These are phyloP conservation scores for Podilymbus podiceps DNA, from an alignment of 2,113 vertebrate genomes.

Conservation along the genomic window DNA sequence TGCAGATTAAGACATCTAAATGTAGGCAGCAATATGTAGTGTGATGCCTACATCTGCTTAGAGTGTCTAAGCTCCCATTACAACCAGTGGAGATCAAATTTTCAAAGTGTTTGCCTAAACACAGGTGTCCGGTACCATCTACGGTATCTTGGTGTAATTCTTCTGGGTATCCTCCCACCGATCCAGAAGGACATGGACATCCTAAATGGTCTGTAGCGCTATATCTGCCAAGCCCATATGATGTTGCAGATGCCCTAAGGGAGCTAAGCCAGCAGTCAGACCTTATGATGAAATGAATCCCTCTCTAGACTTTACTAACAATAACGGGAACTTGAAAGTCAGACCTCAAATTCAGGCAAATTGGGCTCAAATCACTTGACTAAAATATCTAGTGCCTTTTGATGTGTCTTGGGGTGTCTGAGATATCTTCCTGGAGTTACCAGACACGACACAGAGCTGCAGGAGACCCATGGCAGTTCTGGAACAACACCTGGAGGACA, in stretches of 20 bases:
- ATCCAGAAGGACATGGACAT: background rate
- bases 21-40: background rate
- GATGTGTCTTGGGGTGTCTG: background rate
- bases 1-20: constrained; percentile 5
- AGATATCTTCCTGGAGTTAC: background rate
- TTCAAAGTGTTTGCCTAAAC: background rate
- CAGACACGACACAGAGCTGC: background rate
- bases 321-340: background rate
- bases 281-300: background rate
- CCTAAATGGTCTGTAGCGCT: background rate
- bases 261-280: background rate
- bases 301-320: background rate
- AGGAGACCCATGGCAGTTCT: rapidly evolving
- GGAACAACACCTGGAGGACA: background rate
- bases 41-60: background rate
- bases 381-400: background rate
- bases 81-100: background rate
- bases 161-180: background rate
- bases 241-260: background rate
- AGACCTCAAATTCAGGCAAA: background rate
- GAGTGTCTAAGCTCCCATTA: background rate
- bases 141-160: background rate
- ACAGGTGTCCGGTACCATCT: background rate
- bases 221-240: background rate
- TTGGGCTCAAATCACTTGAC: background rate